A percentile compares a stretch with the other conserved stretches of the same genome.
phyloP scores from a whole-genome alignment of 1,140 invertebrate genomes.

The Drosophila sp. region DNA sequence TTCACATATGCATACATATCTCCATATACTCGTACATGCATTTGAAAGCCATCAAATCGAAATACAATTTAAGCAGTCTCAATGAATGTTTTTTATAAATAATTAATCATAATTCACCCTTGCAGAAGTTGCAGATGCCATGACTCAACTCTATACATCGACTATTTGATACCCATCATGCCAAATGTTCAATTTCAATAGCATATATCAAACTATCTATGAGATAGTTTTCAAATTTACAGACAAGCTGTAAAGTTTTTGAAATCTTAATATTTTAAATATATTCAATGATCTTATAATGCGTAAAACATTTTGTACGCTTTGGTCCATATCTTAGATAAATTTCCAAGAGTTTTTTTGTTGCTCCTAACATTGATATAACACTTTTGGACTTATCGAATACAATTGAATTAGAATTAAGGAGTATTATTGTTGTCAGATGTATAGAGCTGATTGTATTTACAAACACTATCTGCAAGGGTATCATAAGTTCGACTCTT shows the following conservation, averaged over 20 bases:
- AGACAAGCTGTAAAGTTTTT: too few relatives aligned
- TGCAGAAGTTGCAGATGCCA: conserved; percentile 1
- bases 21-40: background rate
- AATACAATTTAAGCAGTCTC: conserved; percentile 34
- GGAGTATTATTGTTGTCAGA: too few relatives aligned
- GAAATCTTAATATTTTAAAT: too few relatives aligned
- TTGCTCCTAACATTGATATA: background rate
- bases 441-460: background rate
- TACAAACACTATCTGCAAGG: conserved; percentile 9
- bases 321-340: background rate
- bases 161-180: background rate
- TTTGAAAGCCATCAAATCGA: conserved; percentile 20
- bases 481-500: conserved; percentile 23
- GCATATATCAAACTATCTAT: background rate
- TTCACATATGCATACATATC: background rate
- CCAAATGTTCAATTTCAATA: background rate
- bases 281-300: background rate
- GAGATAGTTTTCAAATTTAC: background rate
- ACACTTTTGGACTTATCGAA: background rate
- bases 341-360: background rate
- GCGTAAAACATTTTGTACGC: background rate
- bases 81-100: conserved; percentile 29
- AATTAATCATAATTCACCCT: conserved; percentile 43
- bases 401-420: background rate
- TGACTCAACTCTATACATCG: background rate